Evolutionary conservation across 2,888 invertebrate species (phyloP), one percentile per base, ranked within the genome.

Genomic region (Pheosia gnoma): DNA sequence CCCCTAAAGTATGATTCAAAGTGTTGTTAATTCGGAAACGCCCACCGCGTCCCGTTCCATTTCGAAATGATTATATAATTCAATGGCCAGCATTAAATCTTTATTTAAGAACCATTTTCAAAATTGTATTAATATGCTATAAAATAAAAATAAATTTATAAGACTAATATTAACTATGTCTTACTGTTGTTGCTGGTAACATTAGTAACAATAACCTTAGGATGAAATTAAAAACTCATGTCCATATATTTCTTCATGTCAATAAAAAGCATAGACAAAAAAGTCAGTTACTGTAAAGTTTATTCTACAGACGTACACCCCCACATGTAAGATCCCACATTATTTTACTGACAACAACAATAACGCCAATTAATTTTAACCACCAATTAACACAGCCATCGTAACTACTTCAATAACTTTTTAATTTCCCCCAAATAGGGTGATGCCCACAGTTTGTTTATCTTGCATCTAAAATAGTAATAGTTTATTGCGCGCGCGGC

Each of bases 41-140:
- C 78, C 78, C 74, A 78, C 79, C 3, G 60, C 62, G 59, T 77
- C 71, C 77, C 66, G 66, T 62, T 61, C 63, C 41, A 49, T 61
- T 49, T 59, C 58, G 6, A 39, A 57, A 56, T 60, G 45, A 45
- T 11, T 57, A 57, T 45, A 56, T 13, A 56, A 8, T 56, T 54
- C 4, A 38, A 25, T 56, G 25, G 55, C 55, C 41, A 66, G 80
- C 82, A 83, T 80, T 87, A 85, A 85, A 86, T 86, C 86, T 83
- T 81, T 75, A 82, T 84, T 74, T 75, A 77, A 79, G 70, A 71
- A 69, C 66, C 72, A 76, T 73, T 78, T 77, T 78, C 76, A 76
- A 79, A 83, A 77, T 79, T 78, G 64, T 58, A 61, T 70, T 71
- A 47, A 8, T 60, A 52, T 51, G 52, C 38, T 39, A 57, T 11